phyloP scores from a whole-genome alignment of 2,888 invertebrate genomes.

The Caenorhabditis panamensis region DNA sequence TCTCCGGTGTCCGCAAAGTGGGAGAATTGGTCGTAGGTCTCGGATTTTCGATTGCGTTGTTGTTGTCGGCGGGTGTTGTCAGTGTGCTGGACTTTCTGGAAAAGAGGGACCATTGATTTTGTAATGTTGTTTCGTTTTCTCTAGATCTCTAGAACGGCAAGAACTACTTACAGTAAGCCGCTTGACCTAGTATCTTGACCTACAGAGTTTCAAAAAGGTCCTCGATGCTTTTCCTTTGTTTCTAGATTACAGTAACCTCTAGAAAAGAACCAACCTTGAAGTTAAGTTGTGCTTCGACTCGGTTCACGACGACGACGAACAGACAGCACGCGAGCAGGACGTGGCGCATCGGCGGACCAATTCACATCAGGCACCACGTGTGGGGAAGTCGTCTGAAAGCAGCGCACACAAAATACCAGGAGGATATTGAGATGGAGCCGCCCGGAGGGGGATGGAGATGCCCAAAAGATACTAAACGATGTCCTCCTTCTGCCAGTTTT shows the following conservation, averaged over 20 bases:
- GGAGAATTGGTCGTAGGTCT: constrained; percentile 38
- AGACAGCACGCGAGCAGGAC: constrained; percentile 38
- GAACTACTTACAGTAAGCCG: no score
- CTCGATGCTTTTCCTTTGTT: no score
- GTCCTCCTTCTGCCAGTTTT: constrained; percentile 39
- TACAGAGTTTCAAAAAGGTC: no score
- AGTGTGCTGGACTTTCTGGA: constrained; percentile 36
- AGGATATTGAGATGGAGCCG: constrained; percentile 26
- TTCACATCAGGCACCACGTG: constrained; percentile 49
- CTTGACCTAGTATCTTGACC: no score
- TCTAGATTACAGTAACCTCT: constrained; percentile 3
- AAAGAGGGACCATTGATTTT: neutral
- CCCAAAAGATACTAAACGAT: constrained; percentile 57
- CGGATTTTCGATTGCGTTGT: constrained; percentile 53
- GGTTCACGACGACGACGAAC: constrained; percentile 29
- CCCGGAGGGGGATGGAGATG: constrained; percentile 30
- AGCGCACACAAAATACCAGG: constrained; percentile 7
- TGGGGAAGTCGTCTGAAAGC: neutral
- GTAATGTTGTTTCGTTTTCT: no score
- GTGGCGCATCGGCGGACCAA: constrained; percentile 49
- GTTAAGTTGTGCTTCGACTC: constrained; percentile 30
- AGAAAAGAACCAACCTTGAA: constrained; percentile 23
- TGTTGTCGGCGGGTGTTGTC: constrained; percentile 56
- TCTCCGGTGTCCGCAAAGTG: constrained; percentile 46
- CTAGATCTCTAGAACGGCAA: no score